phyloP scores from a whole-genome alignment of 2,113 vertebrate genomes.

The Dascyllus trimaculatus region DNA sequence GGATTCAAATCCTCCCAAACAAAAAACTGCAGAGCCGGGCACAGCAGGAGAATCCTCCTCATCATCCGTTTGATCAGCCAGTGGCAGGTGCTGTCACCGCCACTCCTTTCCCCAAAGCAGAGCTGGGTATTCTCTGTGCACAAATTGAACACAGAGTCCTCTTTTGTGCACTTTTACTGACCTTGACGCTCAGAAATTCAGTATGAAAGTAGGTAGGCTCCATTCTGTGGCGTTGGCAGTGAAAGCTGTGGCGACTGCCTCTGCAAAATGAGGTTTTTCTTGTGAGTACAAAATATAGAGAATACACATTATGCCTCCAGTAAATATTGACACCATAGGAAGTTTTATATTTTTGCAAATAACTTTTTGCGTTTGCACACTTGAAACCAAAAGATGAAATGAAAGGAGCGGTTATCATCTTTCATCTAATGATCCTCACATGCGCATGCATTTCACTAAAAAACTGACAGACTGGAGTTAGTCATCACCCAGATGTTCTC shows the following conservation, averaged over 20 bases:
- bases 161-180: slow-evolving; percentile 26
- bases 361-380: neutral
- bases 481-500: neutral
- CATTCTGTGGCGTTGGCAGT: neutral
- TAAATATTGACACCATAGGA: no score
- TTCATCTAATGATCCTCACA: neutral
- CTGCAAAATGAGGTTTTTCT: neutral
- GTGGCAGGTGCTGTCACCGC: slow-evolving; percentile 16
- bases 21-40: slow-evolving; percentile 14
- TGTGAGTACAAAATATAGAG: neutral
- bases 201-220: slow-evolving; percentile 11
- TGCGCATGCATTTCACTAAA: neutral
- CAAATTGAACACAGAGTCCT: slow-evolving; percentile 11
- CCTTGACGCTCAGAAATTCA: slow-evolving; percentile 19
- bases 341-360: neutral
- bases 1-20: slow-evolving; percentile 12
- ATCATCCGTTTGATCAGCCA: slow-evolving; percentile 11
- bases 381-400: no score
- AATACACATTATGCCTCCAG: neutral
- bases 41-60: slow-evolving; percentile 12
- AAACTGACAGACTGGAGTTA: neutral
- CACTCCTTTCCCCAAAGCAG: slow-evolving; percentile 19
- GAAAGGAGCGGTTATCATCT: neutral
- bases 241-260: neutral
- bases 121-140: neutral